Percentiles rank a stretch among this genome's conserved stretches.
phyloP scores from a whole-genome alignment of 2,888 invertebrate species.

The Malthinus flaveolus region DNA sequence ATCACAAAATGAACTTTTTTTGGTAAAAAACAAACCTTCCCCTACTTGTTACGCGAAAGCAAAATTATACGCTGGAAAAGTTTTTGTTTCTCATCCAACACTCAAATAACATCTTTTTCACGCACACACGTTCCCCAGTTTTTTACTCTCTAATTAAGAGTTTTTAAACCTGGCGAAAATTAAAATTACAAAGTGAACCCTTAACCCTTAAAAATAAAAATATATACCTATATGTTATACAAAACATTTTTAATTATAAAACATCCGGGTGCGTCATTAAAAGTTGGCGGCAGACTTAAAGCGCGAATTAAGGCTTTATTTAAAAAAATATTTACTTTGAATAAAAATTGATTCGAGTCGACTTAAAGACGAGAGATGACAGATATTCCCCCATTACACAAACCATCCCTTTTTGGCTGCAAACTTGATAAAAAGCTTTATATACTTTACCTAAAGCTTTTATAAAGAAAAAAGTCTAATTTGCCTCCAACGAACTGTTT shows the following conservation, averaged over 20 bases:
- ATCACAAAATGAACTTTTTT: too few relatives aligned
- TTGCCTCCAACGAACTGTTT: slow-evolving; percentile 5
- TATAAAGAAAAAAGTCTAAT: slow-evolving; percentile 13
- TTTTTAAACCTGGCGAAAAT: slow-evolving; percentile 5
- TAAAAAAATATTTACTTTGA: neutral
- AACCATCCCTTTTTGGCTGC: slow-evolving; percentile 1
- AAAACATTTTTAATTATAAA: slow-evolving; percentile 13
- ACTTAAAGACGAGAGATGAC: neutral
- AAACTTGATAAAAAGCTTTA: slow-evolving; percentile 7
- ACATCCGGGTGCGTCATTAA: slow-evolving; percentile 17
- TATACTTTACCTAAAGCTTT: slow-evolving; percentile 3
- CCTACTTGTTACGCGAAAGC: too few relatives aligned
- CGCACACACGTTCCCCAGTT: slow-evolving; percentile 12
- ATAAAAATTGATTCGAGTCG: slow-evolving; percentile 13
- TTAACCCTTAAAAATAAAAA: slow-evolving; percentile 7
- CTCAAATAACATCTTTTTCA: neutral
- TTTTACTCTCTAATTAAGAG: slow-evolving; percentile 21
- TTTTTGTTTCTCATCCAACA: too few relatives aligned
- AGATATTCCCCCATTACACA: slow-evolving; percentile 1
- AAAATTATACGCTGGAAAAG: too few relatives aligned
- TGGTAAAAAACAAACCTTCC: too few relatives aligned
- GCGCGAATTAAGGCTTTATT: neutral
- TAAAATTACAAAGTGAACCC: neutral
- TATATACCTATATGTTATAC: slow-evolving; percentile 1
- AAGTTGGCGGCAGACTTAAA: slow-evolving; percentile 12